Conservation (phyloP, 2,888 invertebrate species). For the Dusona sp. region DNA sequence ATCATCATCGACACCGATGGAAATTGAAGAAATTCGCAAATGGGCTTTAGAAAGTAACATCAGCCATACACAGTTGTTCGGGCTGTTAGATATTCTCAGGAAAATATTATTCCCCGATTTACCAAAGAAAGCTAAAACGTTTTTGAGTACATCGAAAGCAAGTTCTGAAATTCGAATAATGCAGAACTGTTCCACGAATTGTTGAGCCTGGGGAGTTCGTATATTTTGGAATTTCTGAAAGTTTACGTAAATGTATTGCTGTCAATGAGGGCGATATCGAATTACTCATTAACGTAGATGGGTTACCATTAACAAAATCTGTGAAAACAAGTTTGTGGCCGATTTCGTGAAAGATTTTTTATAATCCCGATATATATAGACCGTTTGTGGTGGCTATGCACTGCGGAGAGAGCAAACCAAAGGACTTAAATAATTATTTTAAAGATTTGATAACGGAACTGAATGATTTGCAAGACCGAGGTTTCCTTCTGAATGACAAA, state of each 20-base stretch:
- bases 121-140: slow-evolving; percentile 51
- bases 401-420: slow-evolving; percentile 60
- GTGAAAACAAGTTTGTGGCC: slow-evolving; percentile 63
- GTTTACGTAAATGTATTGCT: slow-evolving; percentile 43
- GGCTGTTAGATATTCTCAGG: slow-evolving; percentile 1
- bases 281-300: slow-evolving; percentile 65
- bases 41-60: slow-evolving; percentile 3
- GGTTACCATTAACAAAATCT: slow-evolving; percentile 59
- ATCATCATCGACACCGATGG: neutral
- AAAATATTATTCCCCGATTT: slow-evolving; percentile 36
- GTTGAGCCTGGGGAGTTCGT: slow-evolving; percentile 48
- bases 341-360: slow-evolving; percentile 64
- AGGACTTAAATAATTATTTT: slow-evolving; percentile 53
- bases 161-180: slow-evolving; percentile 57
- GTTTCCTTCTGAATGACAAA: slow-evolving; percentile 48
- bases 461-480: slow-evolving; percentile 56
- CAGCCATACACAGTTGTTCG: slow-evolving; percentile 1
- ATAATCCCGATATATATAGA: slow-evolving; percentile 61
- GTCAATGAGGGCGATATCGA: slow-evolving; percentile 43
- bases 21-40: slow-evolving; percentile 18
- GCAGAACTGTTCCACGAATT: slow-evolving; percentile 14
- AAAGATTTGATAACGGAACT: slow-evolving; percentile 63
- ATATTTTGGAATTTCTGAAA: slow-evolving; percentile 58
- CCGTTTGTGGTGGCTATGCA: slow-evolving; percentile 68
- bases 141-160: slow-evolving; percentile 55